Conservation (phyloP, 2,797 vertebrate species). For the Clarias fuscus region DNA sequence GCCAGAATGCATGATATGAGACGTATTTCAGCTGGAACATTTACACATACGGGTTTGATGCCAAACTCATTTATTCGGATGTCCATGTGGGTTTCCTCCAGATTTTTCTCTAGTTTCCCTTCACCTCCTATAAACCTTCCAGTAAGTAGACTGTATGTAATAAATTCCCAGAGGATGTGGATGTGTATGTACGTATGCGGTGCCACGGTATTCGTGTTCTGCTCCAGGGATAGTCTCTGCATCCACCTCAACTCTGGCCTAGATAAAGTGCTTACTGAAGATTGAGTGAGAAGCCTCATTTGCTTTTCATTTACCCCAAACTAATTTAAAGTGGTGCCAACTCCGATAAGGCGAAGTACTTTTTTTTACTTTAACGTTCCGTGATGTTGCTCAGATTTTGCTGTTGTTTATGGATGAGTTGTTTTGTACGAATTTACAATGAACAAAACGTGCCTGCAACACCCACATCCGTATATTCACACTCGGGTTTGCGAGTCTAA, state of each 20-base stretch:
- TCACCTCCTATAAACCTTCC: not conserved
- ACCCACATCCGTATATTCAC: not conserved
- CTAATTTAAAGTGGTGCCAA: not conserved
- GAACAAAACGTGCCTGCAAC: conserved; percentile 4
- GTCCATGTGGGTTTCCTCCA: not conserved
- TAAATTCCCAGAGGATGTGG: not conserved
- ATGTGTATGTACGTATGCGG: not conserved
- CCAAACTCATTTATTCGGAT: not conserved
- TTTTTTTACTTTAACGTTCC: not conserved
- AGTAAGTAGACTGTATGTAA: not conserved
- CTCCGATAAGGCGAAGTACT: not conserved
- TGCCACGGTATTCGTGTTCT: not conserved
- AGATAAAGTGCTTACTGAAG: not conserved
- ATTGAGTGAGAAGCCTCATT: not conserved
- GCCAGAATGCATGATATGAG: too few species aligned
- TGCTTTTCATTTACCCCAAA: conserved; percentile 9
- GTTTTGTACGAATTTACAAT: conserved; percentile 4
- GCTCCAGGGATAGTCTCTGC: not conserved
- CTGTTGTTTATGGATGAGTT: not conserved
- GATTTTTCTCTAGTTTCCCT: not conserved
- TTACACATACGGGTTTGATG: not conserved
- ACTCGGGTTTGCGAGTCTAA: not conserved
- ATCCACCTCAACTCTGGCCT: not conserved
- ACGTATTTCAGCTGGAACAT: too few species aligned
- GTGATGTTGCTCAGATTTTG: not conserved